Conservation (phyloP, 2,797 vertebrate genomes). For the Taeniopygia guttata region DNA sequence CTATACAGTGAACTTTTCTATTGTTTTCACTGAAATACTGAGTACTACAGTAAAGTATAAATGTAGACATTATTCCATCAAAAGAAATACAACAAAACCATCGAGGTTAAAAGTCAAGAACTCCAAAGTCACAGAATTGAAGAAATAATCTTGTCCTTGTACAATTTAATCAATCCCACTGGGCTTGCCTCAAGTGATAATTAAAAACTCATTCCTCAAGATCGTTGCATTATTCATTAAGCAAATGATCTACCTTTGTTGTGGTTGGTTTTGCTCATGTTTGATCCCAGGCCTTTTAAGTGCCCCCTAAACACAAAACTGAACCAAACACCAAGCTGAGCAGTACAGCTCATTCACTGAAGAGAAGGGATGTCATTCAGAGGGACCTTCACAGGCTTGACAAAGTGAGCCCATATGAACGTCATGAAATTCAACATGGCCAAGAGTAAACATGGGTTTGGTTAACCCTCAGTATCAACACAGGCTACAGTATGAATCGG, state of each 20-base stretch:
- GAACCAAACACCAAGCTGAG: not conserved
- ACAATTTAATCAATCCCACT: not conserved
- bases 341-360: accelerated
- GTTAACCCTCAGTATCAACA: not conserved
- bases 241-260: not conserved
- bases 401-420: accelerated
- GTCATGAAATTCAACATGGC: not conserved
- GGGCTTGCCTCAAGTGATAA: not conserved
- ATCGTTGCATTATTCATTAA: not conserved
- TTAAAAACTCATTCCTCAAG: not conserved
- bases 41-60: not conserved
- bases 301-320: not conserved
- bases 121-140: not conserved
- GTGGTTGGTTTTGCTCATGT: not conserved
- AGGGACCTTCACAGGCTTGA: not conserved
- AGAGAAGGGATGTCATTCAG: not conserved
- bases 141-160: not conserved
- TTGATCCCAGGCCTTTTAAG: not conserved
- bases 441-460: not conserved
- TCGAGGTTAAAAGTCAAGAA: not conserved
- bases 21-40: not conserved
- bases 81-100: not conserved
- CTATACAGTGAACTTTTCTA: not conserved
- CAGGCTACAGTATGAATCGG: not conserved
- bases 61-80: not conserved